These are phyloP conservation scores for Heliangelus exortis DNA, from an alignment of 2,797 vertebrate species.

Conservation along the genomic window DNA sequence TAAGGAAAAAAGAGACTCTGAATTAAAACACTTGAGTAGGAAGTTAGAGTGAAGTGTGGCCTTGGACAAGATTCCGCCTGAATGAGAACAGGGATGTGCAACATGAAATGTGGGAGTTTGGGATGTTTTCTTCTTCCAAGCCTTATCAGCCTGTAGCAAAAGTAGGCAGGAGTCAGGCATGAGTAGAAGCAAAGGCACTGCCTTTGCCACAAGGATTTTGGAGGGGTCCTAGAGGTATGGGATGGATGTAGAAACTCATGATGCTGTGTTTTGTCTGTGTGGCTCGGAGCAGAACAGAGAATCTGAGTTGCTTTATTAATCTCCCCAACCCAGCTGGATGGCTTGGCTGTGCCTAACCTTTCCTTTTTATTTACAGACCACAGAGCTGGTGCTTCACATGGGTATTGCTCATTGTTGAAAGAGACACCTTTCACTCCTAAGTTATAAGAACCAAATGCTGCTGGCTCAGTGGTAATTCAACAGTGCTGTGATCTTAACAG, in stretches of 20 bases:
- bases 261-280: background rate
- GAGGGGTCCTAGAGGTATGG: background rate
- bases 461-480: fast-evolving
- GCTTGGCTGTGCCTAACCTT: background rate
- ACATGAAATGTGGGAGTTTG: background rate
- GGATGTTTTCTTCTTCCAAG: background rate
- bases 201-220: background rate
- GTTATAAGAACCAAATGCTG: background rate
- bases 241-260: background rate
- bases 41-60: background rate
- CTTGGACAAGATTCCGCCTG: background rate
- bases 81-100: background rate
- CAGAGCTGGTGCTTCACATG: background rate
- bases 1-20: background rate
- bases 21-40: background rate
- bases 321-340: background rate
- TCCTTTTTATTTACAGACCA: slow-evolving; percentile 10
- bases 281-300: background rate
- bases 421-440: background rate
- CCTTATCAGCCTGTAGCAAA: background rate
- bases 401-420: background rate
- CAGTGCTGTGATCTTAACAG: background rate
- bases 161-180: background rate
- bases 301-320: background rate
- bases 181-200: background rate